Evolutionary conservation across 2,113 vertebrate genomes (phyloP), one percentile per base, ranked within the genome.

Genomic region (Bucco capensis): DNA sequence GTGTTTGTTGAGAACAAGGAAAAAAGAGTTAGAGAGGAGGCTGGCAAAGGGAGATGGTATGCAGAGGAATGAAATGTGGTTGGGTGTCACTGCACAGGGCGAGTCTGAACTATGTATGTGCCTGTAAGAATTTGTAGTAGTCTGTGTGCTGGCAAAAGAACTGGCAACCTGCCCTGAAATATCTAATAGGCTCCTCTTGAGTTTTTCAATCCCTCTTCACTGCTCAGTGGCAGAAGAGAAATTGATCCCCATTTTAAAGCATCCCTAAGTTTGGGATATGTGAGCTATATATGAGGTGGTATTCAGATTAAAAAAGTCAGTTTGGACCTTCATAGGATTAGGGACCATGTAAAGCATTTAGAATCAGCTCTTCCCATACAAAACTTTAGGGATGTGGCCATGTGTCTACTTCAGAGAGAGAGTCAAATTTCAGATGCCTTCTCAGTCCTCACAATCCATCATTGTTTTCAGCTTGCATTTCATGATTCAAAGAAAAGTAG

Each of bases 51-150:
- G 95, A 72, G 79, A 85, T 86, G 88, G 94, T 94, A 94, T 95
- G 94, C 69, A 73, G 50, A 25, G 94, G 94, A 95, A 95, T 96
- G 89, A 95, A 94, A 89, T 83, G 92, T 2, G 60, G 94, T 91
- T 81, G 95, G 94, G 95, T 96, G 95, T 95, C 96, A 93, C 90
- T 89, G 90, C 2, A 5, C 89, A 87, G 94, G 92, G 89, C 95
- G 74, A 96, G 96, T 96, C 94, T 95, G 74, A 96, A 89, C 93
- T 69, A 69, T 72, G 89, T 54, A 93, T 93, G 75, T 96, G 91
- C 94, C 64, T 96, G 96, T 92, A 92, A 96, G 94, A 93, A 93
- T 96, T 76, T 94, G 95, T 78, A 95, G 94, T 62, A 95, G 94
- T 78, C 86, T 96, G 88, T 88, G 88, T 79, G 76, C 91, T 96